Evolutionary conservation across 2,113 vertebrate species (phyloP), one percentile per base, ranked within the genome.

Genomic region (Pagrus major): DNA sequence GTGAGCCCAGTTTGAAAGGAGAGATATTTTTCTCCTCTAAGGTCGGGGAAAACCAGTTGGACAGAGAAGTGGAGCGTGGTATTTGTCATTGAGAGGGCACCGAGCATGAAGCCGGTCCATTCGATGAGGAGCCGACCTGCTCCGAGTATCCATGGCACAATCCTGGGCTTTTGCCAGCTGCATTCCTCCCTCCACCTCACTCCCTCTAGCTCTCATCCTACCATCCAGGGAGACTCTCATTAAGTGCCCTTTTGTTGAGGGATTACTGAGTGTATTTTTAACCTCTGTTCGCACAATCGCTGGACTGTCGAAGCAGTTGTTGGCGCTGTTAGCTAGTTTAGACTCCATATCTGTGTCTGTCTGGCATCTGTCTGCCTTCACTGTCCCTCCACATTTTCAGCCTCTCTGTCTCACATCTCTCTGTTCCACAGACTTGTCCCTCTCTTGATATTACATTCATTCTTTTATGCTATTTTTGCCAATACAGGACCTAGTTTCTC

Each of bases 191-290:
- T 47, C 35, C 29, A 61, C 56, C 60, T 81, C 64, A 20, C 60
- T 78, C 75, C 55, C 47, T 55, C 18, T 18, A 20, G n/a, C 71
- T 80, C 66, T 3, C 54, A 80, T 47, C 67, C 66, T 39, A 16
- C 59, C 54, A 39, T 76, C 6, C 69, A 65, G 44, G 20, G 60
- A 80, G 14, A 67, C 69, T 81, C 78, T 64, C 55, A 64, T 84
- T 82, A 78, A 83, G 69, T 51, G 74, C 42, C 83, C 81, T 67
- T 83, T 87, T 89, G 81, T 88, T 87, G 66, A 59, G 70, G 86
- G 78, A 86, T 91, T 88, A 90, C 54, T 70, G 39, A 60, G 83
- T 86, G 82, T 91, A 89, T 87, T 89, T 91, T 88, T 91, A 88
- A 78, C 86, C 75, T 75, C 39, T 59, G 76, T 49, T 86, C 72